Base-by-base conservation (phyloP, 2,888 invertebrate genomes). In the Melieria picta region DNA sequence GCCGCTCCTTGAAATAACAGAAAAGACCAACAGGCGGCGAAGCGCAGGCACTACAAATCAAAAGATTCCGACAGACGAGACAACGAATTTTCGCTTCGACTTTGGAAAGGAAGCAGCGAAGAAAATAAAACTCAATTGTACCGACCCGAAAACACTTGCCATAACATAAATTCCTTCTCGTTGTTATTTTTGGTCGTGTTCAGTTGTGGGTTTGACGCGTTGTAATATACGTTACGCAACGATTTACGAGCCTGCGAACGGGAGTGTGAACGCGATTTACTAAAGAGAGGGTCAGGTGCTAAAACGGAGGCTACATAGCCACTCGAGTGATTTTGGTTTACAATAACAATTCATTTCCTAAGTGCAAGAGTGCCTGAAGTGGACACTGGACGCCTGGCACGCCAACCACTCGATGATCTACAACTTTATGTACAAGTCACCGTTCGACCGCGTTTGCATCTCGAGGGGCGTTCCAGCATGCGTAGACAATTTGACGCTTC, bases 401-500 rank as follows among this genome's bases (percentile, higher is more conserved):
- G 67, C 73, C 78, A 80, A 82, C 81, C 78, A 80, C 76, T 74
- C 73, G 76, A 78, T 79, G 80, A 78, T 79, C 68, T 73, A 79
- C 74, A 75, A 74, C 73, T 76, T 71, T 75, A 73, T 78, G 67
- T 30, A 30, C 30, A 0, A 30, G 30, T 30, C 3, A 30, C 30
- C 30, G 30, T 30, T 30, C 30, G 30, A 30, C 30, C 30, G 30
- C 2, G 30, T 30, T 3, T 30, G 3, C 30, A 30, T 30, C 3
- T 30, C 30, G 30, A 30, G 30, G 30, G 30, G 46, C 55, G 61
- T 62, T 55, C 61, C 47, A 56, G 75, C 72, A 73, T 74, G 80
- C 82, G 80, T 82, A 84, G 83, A 84, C 84, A 83, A 83, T 84
- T 80, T 77, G 83, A 83, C 84, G 83, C 84, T 84, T 84, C 83